Evolutionary conservation across 2,888 invertebrate species (phyloP).

Genomic region (Plutella xylostella): DNA sequence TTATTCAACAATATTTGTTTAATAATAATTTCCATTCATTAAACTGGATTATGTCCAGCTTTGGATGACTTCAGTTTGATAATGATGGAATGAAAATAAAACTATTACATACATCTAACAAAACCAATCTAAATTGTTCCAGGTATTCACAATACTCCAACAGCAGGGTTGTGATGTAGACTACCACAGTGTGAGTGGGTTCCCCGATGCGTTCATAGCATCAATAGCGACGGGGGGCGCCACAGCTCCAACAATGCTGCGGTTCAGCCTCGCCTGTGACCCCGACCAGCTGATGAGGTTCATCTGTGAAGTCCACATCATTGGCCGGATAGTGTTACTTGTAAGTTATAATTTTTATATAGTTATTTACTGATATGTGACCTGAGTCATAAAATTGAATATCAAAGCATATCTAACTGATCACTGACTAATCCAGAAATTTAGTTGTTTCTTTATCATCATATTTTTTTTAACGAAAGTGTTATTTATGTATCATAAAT

Average conservation of each 20-base stretch:
- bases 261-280: conserved; percentile 48
- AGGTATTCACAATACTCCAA: conserved; percentile 52
- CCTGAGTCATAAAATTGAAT: too few relatives aligned
- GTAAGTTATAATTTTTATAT: conserved; percentile 40
- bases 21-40: too few relatives aligned
- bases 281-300: conserved; percentile 38
- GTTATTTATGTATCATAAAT: not conserved
- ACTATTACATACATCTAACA: not conserved
- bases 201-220: conserved; percentile 54
- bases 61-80: conserved; percentile 5
- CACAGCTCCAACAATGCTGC: conserved; percentile 40
- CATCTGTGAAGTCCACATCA: conserved; percentile 28
- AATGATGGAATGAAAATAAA: not conserved
- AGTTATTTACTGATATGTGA: too few relatives aligned
- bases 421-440: too few relatives aligned
- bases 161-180: conserved; percentile 56
- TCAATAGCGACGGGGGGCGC: conserved; percentile 39
- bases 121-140: conserved; percentile 14
- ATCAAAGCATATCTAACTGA: too few relatives aligned
- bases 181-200: conserved; percentile 34
- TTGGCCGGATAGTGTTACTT: conserved; percentile 33
- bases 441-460: too few relatives aligned
- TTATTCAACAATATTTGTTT: too few relatives aligned
- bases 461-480: too few relatives aligned
- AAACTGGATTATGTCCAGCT: too few relatives aligned